Base-by-base conservation (phyloP, 2,888 invertebrate genomes). In the Galeopsomyia nigrocyanea region DNA sequence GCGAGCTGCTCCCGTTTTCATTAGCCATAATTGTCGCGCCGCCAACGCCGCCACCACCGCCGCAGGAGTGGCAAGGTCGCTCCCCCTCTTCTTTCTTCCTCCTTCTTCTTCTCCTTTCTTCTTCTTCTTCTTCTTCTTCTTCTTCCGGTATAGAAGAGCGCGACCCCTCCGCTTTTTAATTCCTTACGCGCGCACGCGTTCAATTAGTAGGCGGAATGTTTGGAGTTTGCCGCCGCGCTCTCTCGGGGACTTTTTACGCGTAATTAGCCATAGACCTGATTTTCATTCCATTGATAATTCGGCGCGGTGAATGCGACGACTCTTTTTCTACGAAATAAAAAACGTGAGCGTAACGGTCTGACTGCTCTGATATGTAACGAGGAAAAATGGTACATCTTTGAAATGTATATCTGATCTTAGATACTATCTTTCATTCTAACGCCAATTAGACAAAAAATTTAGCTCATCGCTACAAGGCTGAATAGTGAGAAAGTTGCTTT, bases 201-300 rank as follows among this genome's bases (percentile, higher is more conserved):
- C 66, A 71, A 71, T 74, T 71, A 74, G 71, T 71, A 65, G 71
- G 74, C 74, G 74, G 71, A 56, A 60, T 65, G 64, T 71, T 63
- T 71, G 31, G 63, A 60, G 74, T 53, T 26, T 21, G 53, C 26
- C n/a, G 39, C n/a, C 60, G 57, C 39, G 70, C 16, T 19, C 31
- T 7, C 39, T 39, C 7, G 1, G 39, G 7, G n/a, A 17, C 56
- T 55, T 64, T 64, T 55, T n/a, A 64, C 46, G 65, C 68, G 67
- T 60, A 70, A 74, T 74, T 70, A 70, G 58, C 22, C 39, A 10
- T 39, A 39, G 10, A 13, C 13, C 39, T 39, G 39, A 39, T 39
- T 65, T 67, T 68, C 19, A 26, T 46, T 39, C 14, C 9, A 39
- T 46, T 53, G 53, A 46, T 26, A 26, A 26, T 26, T 53, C 16